These are phyloP conservation scores for Dorcus parallelipipedus DNA, from an alignment of 2,888 invertebrate genomes.

Conservation along the genomic window DNA sequence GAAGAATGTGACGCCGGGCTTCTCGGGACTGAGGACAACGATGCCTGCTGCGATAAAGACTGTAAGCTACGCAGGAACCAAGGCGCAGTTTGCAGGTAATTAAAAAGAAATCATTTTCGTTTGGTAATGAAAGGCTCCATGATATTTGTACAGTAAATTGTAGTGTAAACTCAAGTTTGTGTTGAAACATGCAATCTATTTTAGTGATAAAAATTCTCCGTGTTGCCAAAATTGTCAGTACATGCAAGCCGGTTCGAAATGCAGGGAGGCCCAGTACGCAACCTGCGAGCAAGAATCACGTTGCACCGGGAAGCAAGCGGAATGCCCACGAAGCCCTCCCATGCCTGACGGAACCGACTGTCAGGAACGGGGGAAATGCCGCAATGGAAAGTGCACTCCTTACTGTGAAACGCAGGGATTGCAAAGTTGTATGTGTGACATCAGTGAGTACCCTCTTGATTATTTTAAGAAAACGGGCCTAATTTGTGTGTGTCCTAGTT, in stretches of 20 bases:
- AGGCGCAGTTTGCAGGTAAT: constrained; percentile 84
- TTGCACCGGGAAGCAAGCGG: constrained; percentile 77
- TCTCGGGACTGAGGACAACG: constrained; percentile 88
- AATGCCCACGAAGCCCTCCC: constrained; percentile 83
- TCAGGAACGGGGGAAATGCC: constrained; percentile 87
- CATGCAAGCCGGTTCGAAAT: constrained; percentile 78
- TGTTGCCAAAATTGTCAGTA: constrained; percentile 91
- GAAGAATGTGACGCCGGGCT: constrained; percentile 97
- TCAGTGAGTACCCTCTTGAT: constrained; percentile 57
- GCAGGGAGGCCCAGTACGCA: constrained; percentile 85
- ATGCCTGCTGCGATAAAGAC: constrained; percentile 89
- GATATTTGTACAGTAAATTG: too few species aligned
- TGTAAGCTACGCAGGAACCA: constrained; percentile 79
- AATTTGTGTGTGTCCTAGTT: constrained; percentile 54
- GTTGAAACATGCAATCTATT: constrained; percentile 23
- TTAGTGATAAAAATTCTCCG: constrained; percentile 92
- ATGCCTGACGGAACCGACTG: constrained; percentile 85
- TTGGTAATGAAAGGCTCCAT: too few species aligned
- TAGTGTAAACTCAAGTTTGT: background rate
- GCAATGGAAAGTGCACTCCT: constrained; percentile 86
- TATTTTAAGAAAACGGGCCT: background rate
- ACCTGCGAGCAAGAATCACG: constrained; percentile 91
- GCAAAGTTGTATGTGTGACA: constrained; percentile 96
- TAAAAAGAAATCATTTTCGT: background rate
- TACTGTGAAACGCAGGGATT: constrained; percentile 92